phyloP scores from a whole-genome alignment of 2,113 vertebrate species.

The Gambusia affinis region DNA sequence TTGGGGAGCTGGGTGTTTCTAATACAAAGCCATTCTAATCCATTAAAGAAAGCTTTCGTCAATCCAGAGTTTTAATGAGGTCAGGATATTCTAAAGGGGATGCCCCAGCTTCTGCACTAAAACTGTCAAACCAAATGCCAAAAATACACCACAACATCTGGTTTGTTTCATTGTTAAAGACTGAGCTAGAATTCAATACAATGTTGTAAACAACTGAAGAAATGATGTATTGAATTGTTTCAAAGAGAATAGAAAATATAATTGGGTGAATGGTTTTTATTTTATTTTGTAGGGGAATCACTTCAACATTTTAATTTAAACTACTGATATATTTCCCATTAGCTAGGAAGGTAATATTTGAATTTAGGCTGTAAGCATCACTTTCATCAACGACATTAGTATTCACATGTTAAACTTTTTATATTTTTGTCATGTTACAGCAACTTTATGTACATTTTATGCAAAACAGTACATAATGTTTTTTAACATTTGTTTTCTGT shows the following conservation, averaged over 20 bases:
- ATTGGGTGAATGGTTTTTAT: neutral
- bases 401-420: no score
- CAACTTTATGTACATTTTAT: no score
- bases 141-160: conserved; percentile 16
- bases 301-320: no score
- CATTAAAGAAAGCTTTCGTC: conserved; percentile 64
- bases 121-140: conserved; percentile 30
- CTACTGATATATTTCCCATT: no score
- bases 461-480: no score
- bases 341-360: no score
- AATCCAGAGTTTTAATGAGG: conserved; percentile 59
- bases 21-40: conserved; percentile 61
- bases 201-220: conserved; percentile 30
- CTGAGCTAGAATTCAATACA: conserved; percentile 16
- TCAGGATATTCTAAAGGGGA: conserved; percentile 63
- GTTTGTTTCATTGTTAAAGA: conserved; percentile 37
- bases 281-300: neutral
- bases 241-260: neutral
- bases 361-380: no score
- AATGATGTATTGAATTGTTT: conserved; percentile 5
- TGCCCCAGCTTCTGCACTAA: conserved; percentile 33
- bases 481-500: no score
- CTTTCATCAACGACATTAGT: no score
- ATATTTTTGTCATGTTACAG: no score
- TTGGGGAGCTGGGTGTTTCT: conserved; percentile 54